A percentile compares a stretch with the other conserved stretches of the same genome.
phyloP scores from a whole-genome alignment of 2,113 vertebrate species.

The Sebastes fasciatus region DNA sequence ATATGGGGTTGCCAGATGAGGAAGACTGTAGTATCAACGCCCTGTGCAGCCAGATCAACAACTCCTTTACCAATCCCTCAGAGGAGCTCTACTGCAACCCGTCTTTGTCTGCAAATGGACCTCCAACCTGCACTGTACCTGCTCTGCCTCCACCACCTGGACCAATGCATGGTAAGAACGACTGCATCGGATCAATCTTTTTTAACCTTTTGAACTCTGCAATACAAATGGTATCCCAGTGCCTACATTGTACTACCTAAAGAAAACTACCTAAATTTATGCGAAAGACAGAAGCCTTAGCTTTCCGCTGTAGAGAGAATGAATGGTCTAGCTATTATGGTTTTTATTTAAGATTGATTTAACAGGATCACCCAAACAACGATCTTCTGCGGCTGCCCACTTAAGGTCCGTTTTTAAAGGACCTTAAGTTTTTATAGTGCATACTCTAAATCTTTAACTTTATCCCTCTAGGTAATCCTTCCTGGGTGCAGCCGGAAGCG shows the following conservation, averaged over 20 bases:
- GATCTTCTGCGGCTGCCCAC: no score
- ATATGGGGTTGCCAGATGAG: conserved; percentile 82
- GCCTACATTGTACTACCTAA: no score
- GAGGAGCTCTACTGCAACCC: conserved; percentile 83
- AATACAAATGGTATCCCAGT: no score
- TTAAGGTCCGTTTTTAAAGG: no score
- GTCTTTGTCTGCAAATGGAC: conserved; percentile 67
- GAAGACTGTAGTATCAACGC: conserved; percentile 86
- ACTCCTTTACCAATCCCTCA: conserved; percentile 85
- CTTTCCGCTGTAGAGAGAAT: no score
- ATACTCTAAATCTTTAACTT: not conserved
- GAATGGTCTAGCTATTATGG: no score
- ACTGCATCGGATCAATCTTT: not conserved
- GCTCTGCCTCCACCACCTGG: conserved; percentile 79
- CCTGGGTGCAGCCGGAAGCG: conserved; percentile 80
- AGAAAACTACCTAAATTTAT: no score
- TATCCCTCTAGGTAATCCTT: conserved; percentile 63
- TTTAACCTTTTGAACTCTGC: no score
- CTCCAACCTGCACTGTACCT: conserved; percentile 66
- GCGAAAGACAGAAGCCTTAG: no score
- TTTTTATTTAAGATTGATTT: no score
- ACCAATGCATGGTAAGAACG: conserved; percentile 75
- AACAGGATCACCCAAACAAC: no score
- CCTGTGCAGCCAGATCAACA: conserved; percentile 91
- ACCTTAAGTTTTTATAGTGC: no score